Conservation (phyloP, 2,888 invertebrate species). For the Meghimatium bilineatum region DNA sequence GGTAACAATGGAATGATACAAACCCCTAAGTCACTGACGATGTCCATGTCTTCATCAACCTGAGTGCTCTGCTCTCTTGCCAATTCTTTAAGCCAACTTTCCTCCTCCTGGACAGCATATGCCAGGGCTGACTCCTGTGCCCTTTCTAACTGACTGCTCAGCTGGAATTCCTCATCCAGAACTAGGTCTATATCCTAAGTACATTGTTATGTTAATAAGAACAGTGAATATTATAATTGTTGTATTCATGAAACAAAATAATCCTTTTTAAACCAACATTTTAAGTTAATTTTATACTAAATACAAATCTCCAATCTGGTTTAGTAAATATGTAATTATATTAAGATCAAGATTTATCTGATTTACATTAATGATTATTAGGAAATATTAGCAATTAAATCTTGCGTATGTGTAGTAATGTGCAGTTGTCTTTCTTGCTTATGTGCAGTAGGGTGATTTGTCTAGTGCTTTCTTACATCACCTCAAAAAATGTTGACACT, state of each 20-base stretch:
- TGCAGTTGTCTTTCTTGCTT: too few species aligned
- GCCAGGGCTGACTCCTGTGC: constrained; percentile 78
- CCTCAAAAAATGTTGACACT: too few species aligned
- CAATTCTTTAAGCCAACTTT: constrained; percentile 81
- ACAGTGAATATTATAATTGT: neutral
- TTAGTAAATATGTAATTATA: too few species aligned
- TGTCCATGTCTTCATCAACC: constrained; percentile 79
- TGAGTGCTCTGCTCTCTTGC: constrained; percentile 80
- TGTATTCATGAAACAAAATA: neutral
- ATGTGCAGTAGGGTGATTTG: too few species aligned
- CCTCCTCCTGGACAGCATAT: constrained; percentile 80
- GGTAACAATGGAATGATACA: constrained; percentile 35
- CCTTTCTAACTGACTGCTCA: constrained; percentile 70
- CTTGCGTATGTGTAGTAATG: too few species aligned
- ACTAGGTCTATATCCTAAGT: constrained; percentile 66
- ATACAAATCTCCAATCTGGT: too few species aligned
- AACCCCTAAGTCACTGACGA: constrained; percentile 74
- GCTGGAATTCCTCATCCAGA: constrained; percentile 70
- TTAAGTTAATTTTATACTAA: too few species aligned
- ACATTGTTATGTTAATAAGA: neutral
- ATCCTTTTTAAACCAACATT: too few species aligned
- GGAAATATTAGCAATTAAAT: too few species aligned
- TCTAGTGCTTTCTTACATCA: too few species aligned
- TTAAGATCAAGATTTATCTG: too few species aligned
- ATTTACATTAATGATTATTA: too few species aligned